Conservation (phyloP, 2,797 vertebrate genomes). For the Coccyzus lansbergi region DNA sequence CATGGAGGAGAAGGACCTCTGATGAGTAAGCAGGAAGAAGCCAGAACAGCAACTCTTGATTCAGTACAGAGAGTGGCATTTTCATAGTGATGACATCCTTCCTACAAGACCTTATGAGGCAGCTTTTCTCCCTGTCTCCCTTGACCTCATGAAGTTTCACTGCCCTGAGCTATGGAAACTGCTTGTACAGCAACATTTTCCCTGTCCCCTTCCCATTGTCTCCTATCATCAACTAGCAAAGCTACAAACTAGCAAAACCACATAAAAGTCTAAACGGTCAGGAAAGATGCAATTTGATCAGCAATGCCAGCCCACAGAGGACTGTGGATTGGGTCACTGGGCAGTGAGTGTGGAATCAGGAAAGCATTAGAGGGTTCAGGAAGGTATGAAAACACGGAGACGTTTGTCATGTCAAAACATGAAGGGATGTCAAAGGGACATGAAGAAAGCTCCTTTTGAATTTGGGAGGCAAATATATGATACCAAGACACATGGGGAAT, state of each 20-base stretch:
- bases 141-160: not conserved
- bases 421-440: no score
- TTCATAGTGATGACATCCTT: not conserved
- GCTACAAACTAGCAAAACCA: not conserved
- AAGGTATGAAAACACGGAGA: not conserved
- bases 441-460: not conserved
- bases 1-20: no score
- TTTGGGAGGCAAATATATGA: not conserved
- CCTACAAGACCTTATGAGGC: not conserved
- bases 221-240: not conserved
- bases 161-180: not conserved
- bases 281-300: not conserved
- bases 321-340: not conserved
- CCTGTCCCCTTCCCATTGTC: not conserved
- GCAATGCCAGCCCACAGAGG: not conserved
- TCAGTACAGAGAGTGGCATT: not conserved
- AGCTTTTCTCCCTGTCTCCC: fast-evolving
- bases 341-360: not conserved
- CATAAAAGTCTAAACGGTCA: not conserved
- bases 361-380: not conserved
- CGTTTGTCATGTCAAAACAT: no score
- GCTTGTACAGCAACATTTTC: not conserved
- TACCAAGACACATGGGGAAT: not conserved
- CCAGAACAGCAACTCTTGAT: not conserved
- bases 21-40: not conserved